phyloP scores from a whole-genome alignment of 2,888 invertebrate species.

The Drosophila quinaria region DNA sequence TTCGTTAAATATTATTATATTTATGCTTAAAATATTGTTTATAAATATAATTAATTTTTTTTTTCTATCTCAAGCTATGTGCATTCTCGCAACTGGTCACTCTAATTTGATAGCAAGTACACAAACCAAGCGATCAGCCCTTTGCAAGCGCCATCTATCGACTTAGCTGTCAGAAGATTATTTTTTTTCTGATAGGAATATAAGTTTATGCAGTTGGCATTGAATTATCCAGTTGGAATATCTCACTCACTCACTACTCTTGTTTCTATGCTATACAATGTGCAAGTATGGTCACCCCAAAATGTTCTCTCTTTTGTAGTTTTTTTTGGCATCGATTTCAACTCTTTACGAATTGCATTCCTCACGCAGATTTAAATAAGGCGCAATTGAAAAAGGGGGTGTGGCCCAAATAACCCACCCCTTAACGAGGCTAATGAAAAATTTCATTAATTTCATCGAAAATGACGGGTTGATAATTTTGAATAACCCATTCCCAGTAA shows the following conservation, averaged over 20 bases:
- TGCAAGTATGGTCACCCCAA: conserved; percentile 1
- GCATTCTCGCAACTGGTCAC: conserved; percentile 12
- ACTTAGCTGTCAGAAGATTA: neutral
- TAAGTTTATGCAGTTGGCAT: neutral
- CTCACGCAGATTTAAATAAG: conserved; percentile 25
- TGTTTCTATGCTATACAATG: too few relatives aligned
- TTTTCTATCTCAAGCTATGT: too few relatives aligned
- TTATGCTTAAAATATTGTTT: neutral
- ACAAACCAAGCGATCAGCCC: conserved; percentile 38
- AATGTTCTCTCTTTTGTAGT: neutral
- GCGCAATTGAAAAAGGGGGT: conserved; percentile 44
- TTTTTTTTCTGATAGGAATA: neutral
- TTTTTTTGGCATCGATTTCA: conserved; percentile 16
- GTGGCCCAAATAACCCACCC: conserved; percentile 41
- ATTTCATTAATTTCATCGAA: conserved; percentile 63
- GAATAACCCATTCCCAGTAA: conserved; percentile 23
- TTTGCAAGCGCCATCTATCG: conserved; percentile 34
- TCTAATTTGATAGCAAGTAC: conserved; percentile 12
- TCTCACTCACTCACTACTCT: too few relatives aligned
- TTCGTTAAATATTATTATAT: neutral
- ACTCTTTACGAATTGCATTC: conserved; percentile 19
- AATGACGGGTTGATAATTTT: conserved; percentile 46
- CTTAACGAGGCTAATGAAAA: conserved; percentile 36
- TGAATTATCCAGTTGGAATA: neutral
- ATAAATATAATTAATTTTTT: neutral